These are phyloP conservation scores for Rhabdomys pumilio DNA, from an alignment of 2,797 vertebrate genomes.

Conservation along the genomic window DNA sequence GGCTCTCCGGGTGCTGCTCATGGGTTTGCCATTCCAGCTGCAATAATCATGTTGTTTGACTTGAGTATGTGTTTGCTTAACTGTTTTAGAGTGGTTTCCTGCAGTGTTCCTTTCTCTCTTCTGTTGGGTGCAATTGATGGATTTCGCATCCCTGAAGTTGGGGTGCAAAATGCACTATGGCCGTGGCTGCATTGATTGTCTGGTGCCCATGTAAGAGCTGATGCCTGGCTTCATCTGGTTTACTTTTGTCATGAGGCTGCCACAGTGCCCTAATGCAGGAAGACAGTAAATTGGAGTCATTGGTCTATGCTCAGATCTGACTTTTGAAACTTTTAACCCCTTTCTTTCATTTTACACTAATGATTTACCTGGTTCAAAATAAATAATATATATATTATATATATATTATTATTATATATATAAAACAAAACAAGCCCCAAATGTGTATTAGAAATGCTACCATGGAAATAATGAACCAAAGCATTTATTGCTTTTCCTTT, in stretches of 20 bases:
- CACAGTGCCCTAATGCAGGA: slow-evolving; percentile 79
- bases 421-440: slow-evolving; percentile 1
- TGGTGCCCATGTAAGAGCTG: slow-evolving; percentile 78
- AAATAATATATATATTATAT: no score
- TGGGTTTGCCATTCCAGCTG: slow-evolving; percentile 87
- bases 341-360: slow-evolving; percentile 63
- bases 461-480: slow-evolving; percentile 50
- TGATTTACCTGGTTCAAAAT: slow-evolving; percentile 62
- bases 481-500: slow-evolving; percentile 39
- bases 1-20: slow-evolving; percentile 82
- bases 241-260: slow-evolving; percentile 80
- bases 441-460: slow-evolving; percentile 36
- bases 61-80: slow-evolving; percentile 88
- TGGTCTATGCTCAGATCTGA: slow-evolving; percentile 73
- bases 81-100: slow-evolving; percentile 83
- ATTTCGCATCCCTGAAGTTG: slow-evolving; percentile 87
- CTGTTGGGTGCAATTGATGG: slow-evolving; percentile 85
- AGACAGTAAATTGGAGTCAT: slow-evolving; percentile 85
- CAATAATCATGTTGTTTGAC: slow-evolving; percentile 87
- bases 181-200: slow-evolving; percentile 82
- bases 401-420: no score
- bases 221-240: slow-evolving; percentile 76
- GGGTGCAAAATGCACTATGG: slow-evolving; percentile 87
- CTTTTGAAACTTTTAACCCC: slow-evolving; percentile 76
- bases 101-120: slow-evolving; percentile 69